phyloP scores from a whole-genome alignment of 2,797 vertebrate species.

The Denticeps clupeoides region DNA sequence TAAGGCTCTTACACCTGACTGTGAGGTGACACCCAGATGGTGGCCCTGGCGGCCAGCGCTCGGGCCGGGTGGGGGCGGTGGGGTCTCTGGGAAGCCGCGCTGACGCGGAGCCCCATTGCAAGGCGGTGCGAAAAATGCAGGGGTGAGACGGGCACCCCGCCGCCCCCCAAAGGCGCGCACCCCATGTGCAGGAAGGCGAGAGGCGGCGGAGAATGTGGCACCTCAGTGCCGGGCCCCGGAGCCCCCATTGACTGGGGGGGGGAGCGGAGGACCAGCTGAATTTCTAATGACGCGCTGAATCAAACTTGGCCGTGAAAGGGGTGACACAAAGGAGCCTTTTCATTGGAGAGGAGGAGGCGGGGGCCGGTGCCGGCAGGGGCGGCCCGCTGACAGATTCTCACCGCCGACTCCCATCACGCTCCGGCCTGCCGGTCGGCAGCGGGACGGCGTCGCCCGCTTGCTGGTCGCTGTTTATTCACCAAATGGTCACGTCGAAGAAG shows the following conservation, averaged over 20 bases:
- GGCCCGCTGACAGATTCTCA: no score
- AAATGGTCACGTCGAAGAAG: no score
- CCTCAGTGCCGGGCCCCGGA: constrained; percentile 62
- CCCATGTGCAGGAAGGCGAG: constrained; percentile 66
- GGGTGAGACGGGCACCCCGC: constrained; percentile 11
- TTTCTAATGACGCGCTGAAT: constrained; percentile 74
- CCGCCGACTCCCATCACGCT: no score
- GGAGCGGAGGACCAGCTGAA: constrained; percentile 58
- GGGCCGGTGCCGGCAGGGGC: neutral
- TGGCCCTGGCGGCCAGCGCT: constrained; percentile 11
- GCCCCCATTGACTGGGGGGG: constrained; percentile 58
- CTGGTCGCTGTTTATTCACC: no score
- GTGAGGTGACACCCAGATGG: constrained; percentile 66
- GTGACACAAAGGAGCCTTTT: constrained; percentile 72
- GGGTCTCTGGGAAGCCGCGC: constrained; percentile 60
- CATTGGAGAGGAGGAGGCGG: constrained; percentile 57
- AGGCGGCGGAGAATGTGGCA: constrained; percentile 74
- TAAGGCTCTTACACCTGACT: constrained; percentile 64
- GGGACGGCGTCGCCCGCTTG: no score
- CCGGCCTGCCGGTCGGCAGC: no score
- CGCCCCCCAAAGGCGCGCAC: constrained; percentile 3
- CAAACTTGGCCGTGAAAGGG: constrained; percentile 71
- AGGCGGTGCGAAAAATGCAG: constrained; percentile 75
- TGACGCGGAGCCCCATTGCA: constrained; percentile 69
- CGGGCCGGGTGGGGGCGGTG: constrained; percentile 36